Evolutionary conservation across 2,888 invertebrate genomes (phyloP), one percentile per base, ranked within the genome.

Genomic region (Cerceris rybyensis): DNA sequence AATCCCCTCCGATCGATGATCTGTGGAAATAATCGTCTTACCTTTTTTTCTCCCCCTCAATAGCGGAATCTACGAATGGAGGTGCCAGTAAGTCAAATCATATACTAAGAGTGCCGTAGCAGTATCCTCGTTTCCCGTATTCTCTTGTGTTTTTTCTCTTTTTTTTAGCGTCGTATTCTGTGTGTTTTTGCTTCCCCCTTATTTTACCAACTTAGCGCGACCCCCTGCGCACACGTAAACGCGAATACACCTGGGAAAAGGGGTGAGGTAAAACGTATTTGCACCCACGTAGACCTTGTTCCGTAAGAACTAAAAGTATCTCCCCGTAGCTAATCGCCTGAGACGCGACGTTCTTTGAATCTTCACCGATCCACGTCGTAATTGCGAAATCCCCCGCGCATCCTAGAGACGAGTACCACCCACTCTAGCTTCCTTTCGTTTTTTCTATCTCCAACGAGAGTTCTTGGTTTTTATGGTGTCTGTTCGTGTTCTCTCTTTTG

Each of bases 21-120:
- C 75, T 83, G 73, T 58, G 71, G 83, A 81, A 89, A 93, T 93
- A 94, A 94, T 93, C 92, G 78, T 86, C 92, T 83, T 73, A 83
- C 81, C 81, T 91, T 90, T 93, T 93, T 84, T 81, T 92, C 28
- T 28, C 28, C 28, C 28, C 28, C 28, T 28, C 92, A 93, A 87
- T 94, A 96, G 96, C 95, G 94, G 96, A 96, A 94, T 95, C 95
- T 89, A 93, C 95, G 91, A 95, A 95, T 94, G 96, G 95, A 94
- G 94, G 94, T 93, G 93, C 94, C 93, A 94, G 94, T 94, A 94
- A 94, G 94, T 94, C 82, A 85, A 86, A 88, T 85, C 82, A 89
- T 66, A 74, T 91, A 87, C 75, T 91, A 91, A 90, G 91, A 88
- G 91, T 92, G 92, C 83, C 76, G 89, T 90, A 90, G 90, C 83